Evolutionary conservation across 1,140 invertebrate genomes (phyloP).

Genomic region (Apolygus lucorum): DNA sequence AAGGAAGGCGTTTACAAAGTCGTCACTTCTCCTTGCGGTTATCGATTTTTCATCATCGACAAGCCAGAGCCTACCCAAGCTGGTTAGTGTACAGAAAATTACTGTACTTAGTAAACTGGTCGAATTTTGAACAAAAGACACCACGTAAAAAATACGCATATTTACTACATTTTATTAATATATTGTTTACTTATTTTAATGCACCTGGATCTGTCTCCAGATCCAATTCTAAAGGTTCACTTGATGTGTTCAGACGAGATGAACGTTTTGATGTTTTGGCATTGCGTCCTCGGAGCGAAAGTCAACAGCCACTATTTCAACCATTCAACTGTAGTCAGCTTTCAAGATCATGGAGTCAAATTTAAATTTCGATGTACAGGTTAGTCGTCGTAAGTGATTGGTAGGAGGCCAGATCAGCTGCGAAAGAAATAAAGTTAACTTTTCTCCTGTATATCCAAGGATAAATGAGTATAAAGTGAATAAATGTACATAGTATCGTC

Average conservation of each 20-base stretch:
- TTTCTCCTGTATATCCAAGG: no score
- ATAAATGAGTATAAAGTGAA: no score
- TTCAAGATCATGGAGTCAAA: background rate
- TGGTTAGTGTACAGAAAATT: background rate
- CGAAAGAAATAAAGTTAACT: no score
- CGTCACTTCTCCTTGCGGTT: background rate
- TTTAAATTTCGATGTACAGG: background rate
- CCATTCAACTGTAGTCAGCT: background rate
- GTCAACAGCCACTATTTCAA: background rate
- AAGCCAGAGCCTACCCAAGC: background rate
- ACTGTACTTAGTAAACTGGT: no score
- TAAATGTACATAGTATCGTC: no score
- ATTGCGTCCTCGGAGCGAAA: background rate
- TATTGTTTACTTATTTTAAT: no score
- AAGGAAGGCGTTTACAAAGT: background rate
- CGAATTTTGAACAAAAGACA: no score
- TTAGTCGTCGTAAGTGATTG: no score
- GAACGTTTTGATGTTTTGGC: background rate
- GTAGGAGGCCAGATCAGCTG: no score
- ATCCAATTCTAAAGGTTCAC: background rate
- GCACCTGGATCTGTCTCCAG: no score
- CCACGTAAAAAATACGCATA: no score
- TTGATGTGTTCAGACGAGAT: background rate
- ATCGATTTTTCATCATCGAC: background rate
- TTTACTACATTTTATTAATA: no score